Evolutionary conservation across 2,113 vertebrate genomes (phyloP), one percentile per base, ranked within the genome.

Genomic region (Malurus cyaneus): DNA sequence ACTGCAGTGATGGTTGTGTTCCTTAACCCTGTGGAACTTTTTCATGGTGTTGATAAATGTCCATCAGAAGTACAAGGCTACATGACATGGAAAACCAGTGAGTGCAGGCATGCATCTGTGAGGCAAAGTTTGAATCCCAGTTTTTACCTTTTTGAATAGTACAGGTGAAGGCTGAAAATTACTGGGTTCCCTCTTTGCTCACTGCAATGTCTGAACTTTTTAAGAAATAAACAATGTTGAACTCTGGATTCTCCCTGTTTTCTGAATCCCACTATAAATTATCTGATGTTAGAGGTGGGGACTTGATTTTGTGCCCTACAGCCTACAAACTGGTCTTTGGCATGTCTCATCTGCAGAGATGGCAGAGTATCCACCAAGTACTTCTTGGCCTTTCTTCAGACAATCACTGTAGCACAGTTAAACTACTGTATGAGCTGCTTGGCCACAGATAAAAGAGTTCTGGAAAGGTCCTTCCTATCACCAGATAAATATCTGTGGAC

Each of bases 341-440:
- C 24, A 6, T 82, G 28, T 49, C 54, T 92, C 50, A 32, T 83
- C 64, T 92, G 74, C 81, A 70, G 72, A 87, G 53, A 41, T 74
- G 39, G 42, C 47, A 69, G 66, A 80, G 32, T 52, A 64, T 60
- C 59, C 0, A 1, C 60, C 60, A 74, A 36, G 34, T 80, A 9
- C 46, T 88, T 80, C 47, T 80, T 92, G 60, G 76, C 76, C 69
- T 90, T 80, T 80, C 26, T 74, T 88, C 82, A 94, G 88, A 96
- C 90, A 94, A 80, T 95, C 92, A 67, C 18, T 84, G 26, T n/a
- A 88, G 85, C 41, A 59, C 67, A 80, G 65, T 56, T 88, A 12
- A 83, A 42, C 64, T 86, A 8, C 60, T 56, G 28, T 50, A 60
- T 78, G 67, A 88, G 49, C 46, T 91, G 60, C 56, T 94, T 80